Percentiles rank a stretch among this genome's conserved stretches.
phyloP scores from a whole-genome alignment of 2,797 vertebrate genomes.

The Microctenopoma lineatum region DNA sequence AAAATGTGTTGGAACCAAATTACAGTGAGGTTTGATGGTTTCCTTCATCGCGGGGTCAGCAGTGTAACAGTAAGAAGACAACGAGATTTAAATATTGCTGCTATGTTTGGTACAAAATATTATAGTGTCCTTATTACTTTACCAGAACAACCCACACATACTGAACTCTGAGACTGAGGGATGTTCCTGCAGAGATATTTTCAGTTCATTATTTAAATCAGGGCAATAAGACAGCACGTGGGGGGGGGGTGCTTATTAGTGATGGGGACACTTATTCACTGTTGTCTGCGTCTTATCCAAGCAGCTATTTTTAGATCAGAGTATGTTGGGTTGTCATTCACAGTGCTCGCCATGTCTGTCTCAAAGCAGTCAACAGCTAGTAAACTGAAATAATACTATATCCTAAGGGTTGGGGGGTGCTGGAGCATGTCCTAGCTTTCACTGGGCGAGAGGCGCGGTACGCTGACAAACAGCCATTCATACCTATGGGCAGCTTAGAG shows the following conservation, averaged over 20 bases:
- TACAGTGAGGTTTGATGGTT: conserved; percentile 74
- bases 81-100: conserved; percentile 25
- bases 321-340: conserved; percentile 19
- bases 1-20: conserved; percentile 56
- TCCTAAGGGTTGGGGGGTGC: no score
- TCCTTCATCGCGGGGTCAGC: conserved; percentile 73
- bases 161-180: conserved; percentile 21
- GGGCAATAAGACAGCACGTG: neutral
- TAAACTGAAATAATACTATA: conserved; percentile 5
- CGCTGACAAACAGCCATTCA: no score
- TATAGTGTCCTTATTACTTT: conserved; percentile 10
- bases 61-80: conserved; percentile 55
- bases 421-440: no score
- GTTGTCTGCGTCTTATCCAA: conserved; percentile 6
- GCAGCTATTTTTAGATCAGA: conserved; percentile 32
- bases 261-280: neutral
- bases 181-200: neutral
- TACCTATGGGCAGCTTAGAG: no score
- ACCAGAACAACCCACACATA: neutral
- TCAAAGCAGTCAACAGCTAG: conserved; percentile 27
- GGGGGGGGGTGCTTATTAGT: neutral
- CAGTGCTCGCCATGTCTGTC: conserved; percentile 10
- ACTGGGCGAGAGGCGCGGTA: no score
- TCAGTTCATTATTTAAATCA: conserved; percentile 3
- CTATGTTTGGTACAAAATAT: neutral